These are phyloP conservation scores for Spicauda simplicius DNA, from an alignment of 2,888 invertebrate species.

Conservation along the genomic window DNA sequence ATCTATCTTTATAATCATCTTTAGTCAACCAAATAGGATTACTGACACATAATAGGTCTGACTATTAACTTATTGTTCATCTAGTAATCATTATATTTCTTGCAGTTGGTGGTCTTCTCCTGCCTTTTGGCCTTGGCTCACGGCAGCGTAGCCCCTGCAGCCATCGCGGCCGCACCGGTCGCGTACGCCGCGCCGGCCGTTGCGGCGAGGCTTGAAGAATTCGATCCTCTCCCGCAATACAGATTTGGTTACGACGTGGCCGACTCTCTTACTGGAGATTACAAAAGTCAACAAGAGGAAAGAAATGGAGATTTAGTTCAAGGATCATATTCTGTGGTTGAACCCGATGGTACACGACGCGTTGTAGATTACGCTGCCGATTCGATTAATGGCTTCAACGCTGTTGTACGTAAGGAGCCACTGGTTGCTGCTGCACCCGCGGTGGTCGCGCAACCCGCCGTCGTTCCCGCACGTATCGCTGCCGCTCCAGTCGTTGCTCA, in stretches of 20 bases:
- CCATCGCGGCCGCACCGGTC: slow-evolving; percentile 58
- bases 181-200: slow-evolving; percentile 57
- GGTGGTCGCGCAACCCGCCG: slow-evolving; percentile 65
- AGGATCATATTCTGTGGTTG: slow-evolving; percentile 73
- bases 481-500: slow-evolving; percentile 54
- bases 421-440: slow-evolving; percentile 63
- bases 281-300: slow-evolving; percentile 78
- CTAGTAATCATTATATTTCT: slow-evolving; percentile 40
- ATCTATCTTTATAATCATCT: neutral
- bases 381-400: slow-evolving; percentile 73
- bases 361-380: slow-evolving; percentile 74
- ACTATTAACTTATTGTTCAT: neutral
- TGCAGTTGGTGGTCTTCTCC: slow-evolving; percentile 74
- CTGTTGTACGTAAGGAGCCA: slow-evolving; percentile 73
- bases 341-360: slow-evolving; percentile 73
- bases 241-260: slow-evolving; percentile 74
- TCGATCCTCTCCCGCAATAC: slow-evolving; percentile 86
- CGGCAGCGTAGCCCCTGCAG: slow-evolving; percentile 67
- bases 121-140: slow-evolving; percentile 67
- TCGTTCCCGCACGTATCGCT: slow-evolving; percentile 55
- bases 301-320: slow-evolving; percentile 83
- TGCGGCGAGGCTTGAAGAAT: slow-evolving; percentile 70
- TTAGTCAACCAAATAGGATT: neutral
- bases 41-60: neutral
- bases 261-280: slow-evolving; percentile 75